These are phyloP conservation scores for Lasius platythorax DNA, from an alignment of 2,888 invertebrate species.

Conservation along the genomic window DNA sequence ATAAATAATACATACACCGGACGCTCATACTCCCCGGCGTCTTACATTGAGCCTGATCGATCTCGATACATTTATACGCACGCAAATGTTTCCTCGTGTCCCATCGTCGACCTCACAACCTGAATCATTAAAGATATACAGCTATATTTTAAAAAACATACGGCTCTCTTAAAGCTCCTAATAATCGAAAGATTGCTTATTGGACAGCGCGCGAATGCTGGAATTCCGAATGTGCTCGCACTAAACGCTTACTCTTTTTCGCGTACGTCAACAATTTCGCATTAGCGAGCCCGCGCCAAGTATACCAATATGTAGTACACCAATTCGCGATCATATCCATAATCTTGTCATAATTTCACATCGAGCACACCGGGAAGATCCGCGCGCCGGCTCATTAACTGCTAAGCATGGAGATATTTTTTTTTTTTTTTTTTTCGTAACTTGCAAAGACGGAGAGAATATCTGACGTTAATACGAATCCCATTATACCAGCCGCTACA, in stretches of 20 bases:
- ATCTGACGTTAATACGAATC: slow-evolving; percentile 51
- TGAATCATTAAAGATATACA: slow-evolving; percentile 36
- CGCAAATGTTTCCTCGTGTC: slow-evolving; percentile 41
- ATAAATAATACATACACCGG: slow-evolving; percentile 17
- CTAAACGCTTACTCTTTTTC: slow-evolving; percentile 25
- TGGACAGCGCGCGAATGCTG: slow-evolving; percentile 49
- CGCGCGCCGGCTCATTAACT: slow-evolving; percentile 46
- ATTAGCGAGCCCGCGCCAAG: not conserved
- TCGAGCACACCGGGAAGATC: slow-evolving; percentile 25
- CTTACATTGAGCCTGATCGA: slow-evolving; percentile 22
- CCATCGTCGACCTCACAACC: slow-evolving; percentile 45
- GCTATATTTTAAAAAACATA: slow-evolving; percentile 66
- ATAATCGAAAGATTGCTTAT: slow-evolving; percentile 62
- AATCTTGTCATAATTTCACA: not conserved
- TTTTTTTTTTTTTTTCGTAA: slow-evolving; percentile 31
- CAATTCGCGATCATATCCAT: not conserved
- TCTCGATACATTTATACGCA: slow-evolving; percentile 30
- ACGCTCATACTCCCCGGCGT: slow-evolving; percentile 6
- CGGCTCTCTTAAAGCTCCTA: slow-evolving; percentile 60
- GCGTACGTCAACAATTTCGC: not conserved
- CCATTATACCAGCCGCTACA: slow-evolving; percentile 45
- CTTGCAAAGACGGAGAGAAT: slow-evolving; percentile 54
- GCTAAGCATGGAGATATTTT: slow-evolving; percentile 44
- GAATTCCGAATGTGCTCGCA: slow-evolving; percentile 66
- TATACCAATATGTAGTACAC: no score